These are phyloP conservation scores for Leptopilina syphax DNA, from an alignment of 2,888 invertebrate species.

Conservation along the genomic window DNA sequence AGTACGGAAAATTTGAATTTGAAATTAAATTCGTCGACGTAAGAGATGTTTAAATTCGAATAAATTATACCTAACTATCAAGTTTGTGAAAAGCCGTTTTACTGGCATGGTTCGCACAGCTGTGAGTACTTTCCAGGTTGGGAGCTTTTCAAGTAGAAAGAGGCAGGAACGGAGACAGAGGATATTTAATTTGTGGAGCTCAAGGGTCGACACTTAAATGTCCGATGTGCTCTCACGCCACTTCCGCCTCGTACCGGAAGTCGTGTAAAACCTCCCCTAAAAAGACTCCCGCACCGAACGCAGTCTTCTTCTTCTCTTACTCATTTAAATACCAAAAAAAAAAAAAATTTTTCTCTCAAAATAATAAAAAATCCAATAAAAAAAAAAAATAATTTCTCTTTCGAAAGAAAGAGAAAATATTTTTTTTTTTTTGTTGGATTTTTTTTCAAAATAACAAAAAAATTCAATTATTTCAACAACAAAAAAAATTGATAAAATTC, in stretches of 20 bases:
- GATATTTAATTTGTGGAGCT: constrained; percentile 35
- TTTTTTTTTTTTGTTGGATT: too few relatives aligned
- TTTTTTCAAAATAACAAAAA: too few relatives aligned
- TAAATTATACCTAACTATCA: constrained; percentile 33
- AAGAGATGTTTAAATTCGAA: constrained; percentile 12
- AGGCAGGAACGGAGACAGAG: constrained; percentile 14
- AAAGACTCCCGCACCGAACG: neutral
- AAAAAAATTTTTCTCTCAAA: too few relatives aligned
- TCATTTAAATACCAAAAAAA: too few relatives aligned
- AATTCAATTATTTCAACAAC: too few relatives aligned
- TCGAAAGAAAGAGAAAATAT: too few relatives aligned
- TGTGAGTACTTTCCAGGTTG: constrained; percentile 30
- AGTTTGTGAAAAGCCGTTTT: constrained; percentile 28
- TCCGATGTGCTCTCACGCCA: neutral
- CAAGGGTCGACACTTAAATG: constrained; percentile 21
- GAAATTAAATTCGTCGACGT: neutral
- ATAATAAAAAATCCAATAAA: too few relatives aligned
- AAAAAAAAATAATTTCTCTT: too few relatives aligned
- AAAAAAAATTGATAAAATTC: too few relatives aligned
- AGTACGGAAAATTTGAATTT: constrained; percentile 18
- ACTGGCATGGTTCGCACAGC: constrained; percentile 19
- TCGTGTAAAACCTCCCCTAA: neutral
- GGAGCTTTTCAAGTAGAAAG: constrained; percentile 22
- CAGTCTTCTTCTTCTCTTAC: too few relatives aligned
- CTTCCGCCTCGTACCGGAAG: constrained; percentile 14